These are phyloP conservation scores for Ivindomyrus marchei DNA, from an alignment of 2,113 vertebrate species.

Conservation along the genomic window DNA sequence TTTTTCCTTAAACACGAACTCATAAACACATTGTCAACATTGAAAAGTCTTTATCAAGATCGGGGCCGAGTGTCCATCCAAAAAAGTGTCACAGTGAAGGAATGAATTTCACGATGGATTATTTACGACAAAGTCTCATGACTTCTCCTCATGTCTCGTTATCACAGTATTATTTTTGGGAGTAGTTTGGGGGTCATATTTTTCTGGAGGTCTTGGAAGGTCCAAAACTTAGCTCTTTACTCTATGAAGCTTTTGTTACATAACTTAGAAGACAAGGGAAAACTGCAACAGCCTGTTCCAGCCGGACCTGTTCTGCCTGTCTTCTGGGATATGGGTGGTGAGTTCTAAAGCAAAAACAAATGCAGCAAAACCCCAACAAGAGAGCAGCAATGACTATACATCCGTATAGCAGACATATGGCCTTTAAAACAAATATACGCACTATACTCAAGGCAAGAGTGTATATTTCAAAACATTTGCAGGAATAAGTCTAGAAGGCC, in stretches of 20 bases:
- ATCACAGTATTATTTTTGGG: background rate
- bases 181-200: conserved; percentile 20
- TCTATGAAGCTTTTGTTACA: background rate
- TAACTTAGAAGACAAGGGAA: background rate
- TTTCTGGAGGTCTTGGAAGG: conserved; percentile 35
- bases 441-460: background rate
- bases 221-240: conserved; percentile 42
- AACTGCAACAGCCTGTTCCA: background rate
- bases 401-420: background rate
- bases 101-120: background rate
- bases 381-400: background rate
- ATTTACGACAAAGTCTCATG: background rate
- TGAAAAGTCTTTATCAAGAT: conserved; percentile 16
- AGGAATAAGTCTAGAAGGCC: background rate
- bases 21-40: conserved; percentile 20
- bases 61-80: background rate
- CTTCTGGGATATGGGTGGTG: background rate
- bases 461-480: background rate
- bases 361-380: background rate
- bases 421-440: background rate
- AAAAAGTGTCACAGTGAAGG: background rate
- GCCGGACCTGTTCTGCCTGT: background rate
- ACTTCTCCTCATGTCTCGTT: background rate
- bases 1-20: conserved; percentile 17
- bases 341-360: background rate